Base-by-base conservation (phyloP, 2,888 invertebrate genomes). In the Stenichneumon culpator region DNA sequence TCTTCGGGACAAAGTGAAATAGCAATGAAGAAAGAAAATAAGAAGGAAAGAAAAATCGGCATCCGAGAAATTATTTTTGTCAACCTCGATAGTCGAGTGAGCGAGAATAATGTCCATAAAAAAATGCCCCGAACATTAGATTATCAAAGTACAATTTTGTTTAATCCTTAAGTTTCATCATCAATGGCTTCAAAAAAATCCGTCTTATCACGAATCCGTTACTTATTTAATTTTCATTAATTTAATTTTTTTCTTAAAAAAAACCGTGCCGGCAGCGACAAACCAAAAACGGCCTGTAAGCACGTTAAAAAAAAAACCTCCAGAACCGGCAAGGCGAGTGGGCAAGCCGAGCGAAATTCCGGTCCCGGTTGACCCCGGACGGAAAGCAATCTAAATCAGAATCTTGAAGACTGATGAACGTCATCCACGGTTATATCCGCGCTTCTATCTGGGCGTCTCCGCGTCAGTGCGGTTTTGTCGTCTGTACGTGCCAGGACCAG, bases 381-480 rank as follows among this genome's bases (percentile, higher is more conserved):
- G 28, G n/a, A 28, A 19, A n/a, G 50, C 52, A 32, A 70, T 70
- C 28, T 16, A 70, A 52, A 52, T 70, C 28, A 19, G 28, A 50
- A 70, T 70, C 69, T 28, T 19, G n/a, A 50, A 47, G 47, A 47
- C 19, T 16, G 39, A 50, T 39, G 57, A 72, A 72, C 39, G 22
- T 39, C 28, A 28, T 9, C 22, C 22, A 19, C 4, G 32, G 16
- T 14, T 11, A 14, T 11, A 54, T 39, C 11, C 22, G 54, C 6
- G 4, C 19, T 14, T 16, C 36, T 0, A 36, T 32, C 11, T 11
- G 16, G 3, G 65, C 36, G 52, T 69, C 36, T 50, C 57, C 84
- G 79, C 82, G 81, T 75, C 70, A 70, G 36, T 74, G 84, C 69
- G 69, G 79, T 74, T 50, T 84, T 73, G 84, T 82, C 79, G 79